Percentiles rank a stretch among this genome's conserved stretches.
These are phyloP conservation scores for Charadrius vociferus DNA, from an alignment of 2,113 vertebrate species.

Conservation along the genomic window DNA sequence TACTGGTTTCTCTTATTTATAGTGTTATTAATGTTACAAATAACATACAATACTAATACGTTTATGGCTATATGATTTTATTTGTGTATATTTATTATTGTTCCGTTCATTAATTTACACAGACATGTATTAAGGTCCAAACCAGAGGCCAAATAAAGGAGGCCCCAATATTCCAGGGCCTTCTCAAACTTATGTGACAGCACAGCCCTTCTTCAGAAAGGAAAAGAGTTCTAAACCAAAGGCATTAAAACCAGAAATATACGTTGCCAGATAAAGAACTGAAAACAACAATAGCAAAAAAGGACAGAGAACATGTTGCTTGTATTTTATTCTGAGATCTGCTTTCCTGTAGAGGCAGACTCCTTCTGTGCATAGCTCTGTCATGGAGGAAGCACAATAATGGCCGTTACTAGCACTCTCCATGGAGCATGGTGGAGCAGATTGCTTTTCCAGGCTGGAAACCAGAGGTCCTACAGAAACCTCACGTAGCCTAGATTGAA, in stretches of 20 bases:
- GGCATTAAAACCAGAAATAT: neutral
- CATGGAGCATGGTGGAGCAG: neutral
- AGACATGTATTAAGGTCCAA: neutral
- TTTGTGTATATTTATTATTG: neutral
- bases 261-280: neutral
- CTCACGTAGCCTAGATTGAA: accelerated
- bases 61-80: neutral
- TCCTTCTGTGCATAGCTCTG: neutral
- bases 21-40: neutral
- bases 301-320: neutral
- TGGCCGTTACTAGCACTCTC: neutral
- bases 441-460: neutral
- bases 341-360: neutral
- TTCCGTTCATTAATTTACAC: neutral
- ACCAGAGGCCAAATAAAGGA: neutral
- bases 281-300: neutral
- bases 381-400: neutral
- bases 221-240: neutral
- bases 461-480: neutral
- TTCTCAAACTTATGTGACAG: neutral
- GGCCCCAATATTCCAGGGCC: neutral
- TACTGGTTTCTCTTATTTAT: neutral
- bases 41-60: neutral
- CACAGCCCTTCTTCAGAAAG: neutral
- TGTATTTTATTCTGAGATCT: neutral